These are phyloP conservation scores for Theretra japonica DNA, from an alignment of 2,888 invertebrate genomes.

Conservation along the genomic window DNA sequence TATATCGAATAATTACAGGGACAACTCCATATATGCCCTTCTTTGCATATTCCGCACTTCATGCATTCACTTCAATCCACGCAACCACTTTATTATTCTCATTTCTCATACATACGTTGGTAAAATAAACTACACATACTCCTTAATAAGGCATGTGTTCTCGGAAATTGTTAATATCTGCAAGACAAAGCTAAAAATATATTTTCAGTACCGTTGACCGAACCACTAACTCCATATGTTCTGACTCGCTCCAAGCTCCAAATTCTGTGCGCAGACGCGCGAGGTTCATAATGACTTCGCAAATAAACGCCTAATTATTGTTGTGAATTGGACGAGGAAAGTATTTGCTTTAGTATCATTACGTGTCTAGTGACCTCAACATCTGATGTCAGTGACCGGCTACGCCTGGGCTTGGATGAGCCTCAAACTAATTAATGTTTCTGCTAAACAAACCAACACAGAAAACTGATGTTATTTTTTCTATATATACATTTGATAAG, in stretches of 20 bases:
- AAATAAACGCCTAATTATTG: slow-evolving; percentile 71
- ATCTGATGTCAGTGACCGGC: slow-evolving; percentile 58
- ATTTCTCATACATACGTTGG: neutral
- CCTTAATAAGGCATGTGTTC: slow-evolving; percentile 7
- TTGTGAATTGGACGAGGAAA: slow-evolving; percentile 68
- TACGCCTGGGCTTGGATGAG: neutral
- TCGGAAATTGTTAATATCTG: slow-evolving; percentile 43
- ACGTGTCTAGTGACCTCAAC: slow-evolving; percentile 56
- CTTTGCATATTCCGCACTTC: too few species aligned
- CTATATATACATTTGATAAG: neutral
- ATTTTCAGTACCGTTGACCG: slow-evolving; percentile 63
- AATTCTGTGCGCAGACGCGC: slow-evolving; percentile 30
- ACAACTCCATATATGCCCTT: too few species aligned
- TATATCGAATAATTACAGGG: too few species aligned
- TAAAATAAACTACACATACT: neutral
- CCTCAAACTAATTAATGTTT: slow-evolving; percentile 17
- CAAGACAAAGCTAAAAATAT: slow-evolving; percentile 45
- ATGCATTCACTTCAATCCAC: neutral
- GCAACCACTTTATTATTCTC: neutral
- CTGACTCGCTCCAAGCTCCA: slow-evolving; percentile 10
- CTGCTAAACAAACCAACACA: neutral
- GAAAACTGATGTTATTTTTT: neutral
- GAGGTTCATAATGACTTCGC: slow-evolving; percentile 53
- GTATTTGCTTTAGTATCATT: slow-evolving; percentile 58
- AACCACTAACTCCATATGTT: slow-evolving; percentile 32